Evolutionary conservation across 1,140 invertebrate species (phyloP), one percentile per base, ranked within the genome.

Genomic region (Zaprionus kolodkinae): DNA sequence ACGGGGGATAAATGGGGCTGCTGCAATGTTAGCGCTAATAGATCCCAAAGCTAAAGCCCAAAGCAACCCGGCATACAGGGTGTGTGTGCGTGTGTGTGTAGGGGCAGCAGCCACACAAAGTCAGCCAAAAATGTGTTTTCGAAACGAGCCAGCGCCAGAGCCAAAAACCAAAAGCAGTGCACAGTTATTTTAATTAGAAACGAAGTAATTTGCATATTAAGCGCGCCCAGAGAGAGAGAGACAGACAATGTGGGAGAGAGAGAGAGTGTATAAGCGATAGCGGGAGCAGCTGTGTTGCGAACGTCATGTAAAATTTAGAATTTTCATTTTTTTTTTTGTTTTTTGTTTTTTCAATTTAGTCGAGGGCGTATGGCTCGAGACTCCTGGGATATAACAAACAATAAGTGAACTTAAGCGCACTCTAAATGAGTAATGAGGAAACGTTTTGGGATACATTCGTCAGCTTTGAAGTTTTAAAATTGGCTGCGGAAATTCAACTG

Each of bases 181-280:
- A 71, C 71, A 81, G 74, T 81, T 89, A 89, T 88, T 88, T 89
- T 89, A 88, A 88, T 88, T 88, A 88, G 84, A 88, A 84, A 81
- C 84, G 74, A 88, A 88, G 80, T 88, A 88, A 88, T 88, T 88
- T 88, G 85, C 85, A 89, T 89, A 76, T 76, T 89, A 78, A 84
- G 57, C 66, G 64, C 59, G 27, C 60, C 45, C 52, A 52, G 13
- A 50, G 52, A 55, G 12, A 21, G 21, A 21, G 21, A 21, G 21
- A 21, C 21, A 33, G 45, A 62, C 43, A 52, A 5, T 25, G n/a
- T 27, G 12, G 11, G 11, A 43, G 10, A 21, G 35, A 43, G 43
- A 54, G 17, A 9, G 30, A 30, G 25, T 21, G 21, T 21, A 21
- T 2, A 21, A 35, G 10, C 12, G 33, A 43, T 21, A 35, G 21